Evolutionary conservation across 2,113 vertebrate species (phyloP).

Genomic region (Xiphophorus couchianus): DNA sequence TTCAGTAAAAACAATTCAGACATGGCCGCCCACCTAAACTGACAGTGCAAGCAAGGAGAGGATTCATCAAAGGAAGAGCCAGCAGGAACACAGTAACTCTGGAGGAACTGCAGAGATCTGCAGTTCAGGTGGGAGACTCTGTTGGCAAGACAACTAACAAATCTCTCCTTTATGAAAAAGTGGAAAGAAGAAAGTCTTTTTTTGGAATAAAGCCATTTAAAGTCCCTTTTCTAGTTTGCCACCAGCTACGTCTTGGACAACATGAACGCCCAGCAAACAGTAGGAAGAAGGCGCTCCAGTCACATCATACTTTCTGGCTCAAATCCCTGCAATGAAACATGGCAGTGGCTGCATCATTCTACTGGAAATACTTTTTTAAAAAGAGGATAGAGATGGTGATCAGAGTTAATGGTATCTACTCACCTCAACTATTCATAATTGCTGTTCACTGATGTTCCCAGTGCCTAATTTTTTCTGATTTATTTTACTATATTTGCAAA

Average conservation of each 20-base stretch:
- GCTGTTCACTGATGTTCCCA: too few species aligned
- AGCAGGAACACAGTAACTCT: not conserved
- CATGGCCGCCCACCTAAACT: not conserved
- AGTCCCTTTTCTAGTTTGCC: too few species aligned
- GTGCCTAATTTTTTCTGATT: too few species aligned
- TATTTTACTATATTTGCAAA: too few species aligned
- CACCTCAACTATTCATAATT: too few species aligned
- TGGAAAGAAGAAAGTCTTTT: not conserved
- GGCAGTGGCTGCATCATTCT: not conserved
- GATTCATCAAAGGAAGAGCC: not conserved
- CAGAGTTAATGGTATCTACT: too few species aligned
- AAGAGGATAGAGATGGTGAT: too few species aligned
- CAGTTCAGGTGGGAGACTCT: not conserved
- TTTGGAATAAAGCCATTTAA: not conserved
- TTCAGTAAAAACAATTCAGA: not conserved
- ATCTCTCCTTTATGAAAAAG: not conserved
- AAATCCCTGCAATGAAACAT: not conserved
- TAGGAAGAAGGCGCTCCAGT: too few species aligned
- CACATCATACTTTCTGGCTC: not conserved
- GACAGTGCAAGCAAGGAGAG: not conserved
- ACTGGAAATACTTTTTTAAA: too few species aligned
- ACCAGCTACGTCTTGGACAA: too few species aligned
- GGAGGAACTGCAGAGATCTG: not conserved
- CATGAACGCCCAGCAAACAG: too few species aligned
- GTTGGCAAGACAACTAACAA: not conserved